Conservation (phyloP, 2,888 invertebrate species). For the Malthinus flaveolus region DNA sequence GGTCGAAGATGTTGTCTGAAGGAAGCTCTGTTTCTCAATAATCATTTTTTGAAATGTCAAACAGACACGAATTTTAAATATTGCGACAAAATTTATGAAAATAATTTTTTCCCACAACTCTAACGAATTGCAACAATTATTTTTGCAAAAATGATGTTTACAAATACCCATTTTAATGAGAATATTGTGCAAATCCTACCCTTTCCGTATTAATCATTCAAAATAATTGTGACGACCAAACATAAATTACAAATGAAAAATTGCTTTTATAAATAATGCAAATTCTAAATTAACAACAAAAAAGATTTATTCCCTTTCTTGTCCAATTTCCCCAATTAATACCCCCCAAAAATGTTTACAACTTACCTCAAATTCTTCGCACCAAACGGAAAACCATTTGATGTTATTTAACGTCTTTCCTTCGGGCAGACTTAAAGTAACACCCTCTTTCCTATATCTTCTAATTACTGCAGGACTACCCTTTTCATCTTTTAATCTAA, state of each 20-base stretch:
- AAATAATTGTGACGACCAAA: constrained; percentile 4
- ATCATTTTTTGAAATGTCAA: constrained; percentile 18
- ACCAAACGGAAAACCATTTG: constrained; percentile 90
- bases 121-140: neutral
- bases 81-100: constrained; percentile 6
- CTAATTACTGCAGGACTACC: constrained; percentile 78
- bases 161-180: constrained; percentile 3
- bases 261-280: constrained; percentile 9
- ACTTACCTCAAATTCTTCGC: constrained; percentile 85
- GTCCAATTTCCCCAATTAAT: neutral
- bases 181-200: constrained; percentile 1
- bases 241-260: constrained; percentile 9
- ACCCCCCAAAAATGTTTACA: neutral
- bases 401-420: constrained; percentile 81
- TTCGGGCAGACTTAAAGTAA: constrained; percentile 85
- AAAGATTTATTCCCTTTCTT: neutral
- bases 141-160: constrained; percentile 2
- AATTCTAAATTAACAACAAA: neutral
- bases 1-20: constrained; percentile 6
- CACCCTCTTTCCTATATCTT: constrained; percentile 78
- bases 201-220: neutral
- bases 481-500: constrained; percentile 80
- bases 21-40: constrained; percentile 16
- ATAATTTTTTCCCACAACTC: neutral
- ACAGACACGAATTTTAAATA: neutral